These are phyloP conservation scores for Athalia cordata DNA, from an alignment of 2,888 invertebrate species.

Conservation along the genomic window DNA sequence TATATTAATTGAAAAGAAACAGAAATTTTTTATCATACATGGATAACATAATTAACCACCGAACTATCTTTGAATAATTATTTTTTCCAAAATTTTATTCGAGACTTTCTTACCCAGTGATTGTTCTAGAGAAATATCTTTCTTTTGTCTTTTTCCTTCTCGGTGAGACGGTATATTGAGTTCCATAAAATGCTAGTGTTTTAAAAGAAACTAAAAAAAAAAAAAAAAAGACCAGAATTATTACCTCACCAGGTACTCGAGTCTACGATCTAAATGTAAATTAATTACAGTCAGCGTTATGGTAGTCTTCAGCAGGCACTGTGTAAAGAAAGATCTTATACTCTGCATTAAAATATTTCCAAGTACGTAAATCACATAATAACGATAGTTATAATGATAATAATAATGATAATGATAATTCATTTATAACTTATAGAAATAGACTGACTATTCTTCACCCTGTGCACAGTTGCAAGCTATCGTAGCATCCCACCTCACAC, in stretches of 20 bases:
- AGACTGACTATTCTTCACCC: constrained; percentile 46
- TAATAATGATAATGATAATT: neutral
- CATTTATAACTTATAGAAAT: constrained; percentile 3
- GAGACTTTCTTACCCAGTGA: too few relatives aligned
- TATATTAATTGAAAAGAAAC: constrained; percentile 8
- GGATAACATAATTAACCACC: neutral
- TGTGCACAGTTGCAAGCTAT: constrained; percentile 66
- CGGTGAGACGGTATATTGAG: too few relatives aligned
- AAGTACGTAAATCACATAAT: constrained; percentile 20
- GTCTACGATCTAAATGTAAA: neutral
- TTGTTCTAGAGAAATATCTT: too few relatives aligned
- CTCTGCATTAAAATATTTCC: constrained; percentile 23
- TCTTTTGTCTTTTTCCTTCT: too few relatives aligned
- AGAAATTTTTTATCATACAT: too few relatives aligned
- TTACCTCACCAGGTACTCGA: neutral
- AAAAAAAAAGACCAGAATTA: neutral
- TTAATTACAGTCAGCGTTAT: neutral
- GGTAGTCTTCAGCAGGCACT: constrained; percentile 1
- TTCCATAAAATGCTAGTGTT: too few relatives aligned
- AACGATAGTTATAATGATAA: too few relatives aligned
- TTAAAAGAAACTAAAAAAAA: neutral
- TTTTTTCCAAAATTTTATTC: too few relatives aligned
- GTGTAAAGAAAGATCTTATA: constrained; percentile 15
- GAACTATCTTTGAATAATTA: too few relatives aligned
- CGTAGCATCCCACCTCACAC: constrained; percentile 63